Evolutionary conservation across 2,888 invertebrate species (phyloP).

Genomic region (Plagodis dolabraria): DNA sequence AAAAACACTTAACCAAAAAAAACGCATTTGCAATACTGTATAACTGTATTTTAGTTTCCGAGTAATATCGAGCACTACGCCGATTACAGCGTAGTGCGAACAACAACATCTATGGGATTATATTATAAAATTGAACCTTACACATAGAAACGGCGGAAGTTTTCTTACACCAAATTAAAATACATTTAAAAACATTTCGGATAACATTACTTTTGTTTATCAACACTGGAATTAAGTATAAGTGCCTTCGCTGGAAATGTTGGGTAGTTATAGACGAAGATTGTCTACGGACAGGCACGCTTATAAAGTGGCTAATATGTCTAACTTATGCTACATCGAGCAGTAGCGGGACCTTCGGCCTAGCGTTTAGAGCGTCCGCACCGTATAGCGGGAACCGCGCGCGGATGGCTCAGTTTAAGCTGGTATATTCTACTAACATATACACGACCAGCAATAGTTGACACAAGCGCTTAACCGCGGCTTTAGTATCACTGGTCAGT

Average conservation of each 20-base stretch:
- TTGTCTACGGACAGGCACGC: constrained; percentile 18
- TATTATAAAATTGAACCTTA: constrained; percentile 67
- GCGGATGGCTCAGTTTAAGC: too few relatives aligned
- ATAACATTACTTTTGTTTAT: constrained; percentile 43
- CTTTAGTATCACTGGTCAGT: too few relatives aligned
- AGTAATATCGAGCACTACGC: constrained; percentile 56
- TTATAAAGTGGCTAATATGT: constrained; percentile 22
- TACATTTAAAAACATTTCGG: constrained; percentile 49
- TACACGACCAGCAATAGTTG: too few relatives aligned
- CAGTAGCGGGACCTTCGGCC: constrained; percentile 18
- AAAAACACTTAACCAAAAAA: constrained; percentile 69
- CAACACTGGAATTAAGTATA: constrained; percentile 47
- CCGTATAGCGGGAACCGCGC: too few relatives aligned
- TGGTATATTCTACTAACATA: too few relatives aligned
- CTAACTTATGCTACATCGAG: constrained; percentile 65
- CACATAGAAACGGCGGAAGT: constrained; percentile 51
- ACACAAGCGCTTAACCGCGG: too few relatives aligned
- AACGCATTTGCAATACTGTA: constrained; percentile 64
- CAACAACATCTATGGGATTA: constrained; percentile 66
- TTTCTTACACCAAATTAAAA: constrained; percentile 25
- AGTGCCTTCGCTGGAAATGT: constrained; percentile 41
- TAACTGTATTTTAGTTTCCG: constrained; percentile 59
- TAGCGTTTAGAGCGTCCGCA: not conserved
- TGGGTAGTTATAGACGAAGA: constrained; percentile 1
- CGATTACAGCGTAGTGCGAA: constrained; percentile 63